Conservation (phyloP, 2,888 invertebrate species). For the Eupithecia tripunctaria region DNA sequence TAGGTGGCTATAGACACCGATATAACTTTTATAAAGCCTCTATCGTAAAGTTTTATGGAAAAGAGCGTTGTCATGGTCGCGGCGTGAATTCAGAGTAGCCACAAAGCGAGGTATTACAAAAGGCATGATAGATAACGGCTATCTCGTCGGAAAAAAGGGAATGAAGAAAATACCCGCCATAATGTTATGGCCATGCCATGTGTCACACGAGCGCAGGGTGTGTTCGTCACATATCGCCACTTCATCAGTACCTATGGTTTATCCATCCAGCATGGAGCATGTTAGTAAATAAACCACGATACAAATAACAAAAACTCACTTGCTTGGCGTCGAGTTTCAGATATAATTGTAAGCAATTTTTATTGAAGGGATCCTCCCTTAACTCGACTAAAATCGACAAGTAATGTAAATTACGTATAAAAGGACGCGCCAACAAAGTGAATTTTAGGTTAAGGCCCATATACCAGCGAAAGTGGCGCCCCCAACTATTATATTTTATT, state of each 20-base stretch:
- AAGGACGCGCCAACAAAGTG: too few species aligned
- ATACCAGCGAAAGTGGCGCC: too few species aligned
- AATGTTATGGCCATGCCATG: slow-evolving; percentile 67
- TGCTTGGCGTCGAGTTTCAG: too few species aligned
- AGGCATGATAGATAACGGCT: slow-evolving; percentile 64
- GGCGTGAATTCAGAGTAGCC: slow-evolving; percentile 34
- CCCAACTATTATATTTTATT: too few species aligned
- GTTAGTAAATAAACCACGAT: too few species aligned
- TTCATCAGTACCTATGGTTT: slow-evolving; percentile 12
- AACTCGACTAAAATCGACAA: too few species aligned
- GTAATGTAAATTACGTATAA: too few species aligned
- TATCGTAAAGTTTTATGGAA: slow-evolving; percentile 19
- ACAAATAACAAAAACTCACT: too few species aligned
- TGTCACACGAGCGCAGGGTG: slow-evolving; percentile 52
- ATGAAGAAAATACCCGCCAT: slow-evolving; percentile 70
- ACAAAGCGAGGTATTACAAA: slow-evolving; percentile 47
- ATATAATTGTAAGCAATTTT: too few species aligned
- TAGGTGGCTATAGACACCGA: neutral
- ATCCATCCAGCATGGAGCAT: too few species aligned
- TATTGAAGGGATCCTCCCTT: too few species aligned
- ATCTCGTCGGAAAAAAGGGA: slow-evolving; percentile 63
- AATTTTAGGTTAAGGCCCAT: too few species aligned
- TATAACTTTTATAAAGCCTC: slow-evolving; percentile 9
- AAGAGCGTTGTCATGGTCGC: slow-evolving; percentile 17
- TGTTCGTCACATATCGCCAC: slow-evolving; percentile 35